Evolutionary conservation across 1,140 invertebrate species (phyloP), one percentile per base, ranked within the genome.

Genomic region (Elysia chlorotica): DNA sequence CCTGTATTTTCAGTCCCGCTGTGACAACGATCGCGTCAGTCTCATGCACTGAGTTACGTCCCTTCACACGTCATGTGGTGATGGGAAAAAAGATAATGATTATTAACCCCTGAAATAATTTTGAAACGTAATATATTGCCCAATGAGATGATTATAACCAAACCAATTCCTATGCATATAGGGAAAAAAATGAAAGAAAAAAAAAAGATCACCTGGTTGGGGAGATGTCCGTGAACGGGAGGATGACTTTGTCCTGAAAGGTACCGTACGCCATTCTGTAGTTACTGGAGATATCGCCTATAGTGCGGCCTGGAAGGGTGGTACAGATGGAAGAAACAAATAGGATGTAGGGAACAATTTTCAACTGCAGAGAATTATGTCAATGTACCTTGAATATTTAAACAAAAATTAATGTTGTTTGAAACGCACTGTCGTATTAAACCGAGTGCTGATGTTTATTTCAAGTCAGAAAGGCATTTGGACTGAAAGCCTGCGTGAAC

Each of bases 171-270:
- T 14, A n/a, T 48, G 41, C 10, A 10, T 48, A 48, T n/a, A 48
- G 28, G 30, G 30, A 4, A 35, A 3, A 62, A 62, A 28, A 3
- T 21, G 56, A 68, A 67, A 35, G 59, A 59, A 63, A 57, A 37
- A 48, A n/a, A 65, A 36, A 4, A 19, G 78, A 80, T 78, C 75
- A 83, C 82, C 71, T 73, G 14, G 30, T 33, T 10, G 75, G 73
- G 30, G 54, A 35, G 3, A 87, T 89, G 84, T 89, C 90, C 5
- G 92, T 94, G 83, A 96, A 99, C 19, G 97, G 97, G 92, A 97
- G 95, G 2, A 96, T 93, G 61, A 96, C 93, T 91, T 99, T 99
- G 84, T 99, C 97, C 5, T 99, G 96, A 87, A 99, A 99, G 54
- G 95, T 96, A 36, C 97, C 97, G 86, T 99, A 99, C 57, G 97